Evolutionary conservation across 1,140 invertebrate species (phyloP), one percentile per base, ranked within the genome.

Genomic region (Ceratina calcarata): DNA sequence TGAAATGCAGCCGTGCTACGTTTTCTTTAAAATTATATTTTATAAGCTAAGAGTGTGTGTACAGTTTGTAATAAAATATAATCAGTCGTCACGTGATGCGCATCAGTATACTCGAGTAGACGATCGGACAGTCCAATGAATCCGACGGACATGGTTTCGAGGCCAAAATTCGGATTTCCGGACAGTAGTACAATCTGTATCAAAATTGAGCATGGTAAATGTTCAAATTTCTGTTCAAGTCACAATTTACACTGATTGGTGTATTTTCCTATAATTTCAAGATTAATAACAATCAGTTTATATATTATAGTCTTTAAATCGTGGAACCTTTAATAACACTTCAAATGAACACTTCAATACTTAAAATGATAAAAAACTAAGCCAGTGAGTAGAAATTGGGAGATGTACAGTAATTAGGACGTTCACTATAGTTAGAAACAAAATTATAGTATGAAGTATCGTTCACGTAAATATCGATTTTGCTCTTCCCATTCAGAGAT

Each of bases 81-180:
- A 49, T 60, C 22, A 7, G n/a, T 55, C 20, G 58, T 78, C 76
- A 78, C 3, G 51, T 37, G 6, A 66, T 7, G 8, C 18, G 53
- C 53, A 20, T 66, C 3, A 64, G 1, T 12, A n/a, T 22, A 12
- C 18, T 73, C 12, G 79, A 61, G 53, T 82, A 81, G 12, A 86
- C 72, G 0, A 65, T 76, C 18, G 81, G 84, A 68, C 85, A 87
- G 20, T 76, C 60, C 12, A 80, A 67, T 20, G 22, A 45, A 10
- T 77, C 65, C 1, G 67, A 22, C 3, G 70, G 62, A 24, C 75
- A 83, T 18, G 62, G 20, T 24, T 20, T 72, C 55, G 64, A 53
- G 37, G 87, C 61, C 6, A 87, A n/a, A 55, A 86, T 68, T 57
- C 72, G 80, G 4, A 88, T 74, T 64, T 85, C 87, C 3, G 75